Base-by-base conservation (phyloP, 1,140 invertebrate species). In the Lerema accius region DNA sequence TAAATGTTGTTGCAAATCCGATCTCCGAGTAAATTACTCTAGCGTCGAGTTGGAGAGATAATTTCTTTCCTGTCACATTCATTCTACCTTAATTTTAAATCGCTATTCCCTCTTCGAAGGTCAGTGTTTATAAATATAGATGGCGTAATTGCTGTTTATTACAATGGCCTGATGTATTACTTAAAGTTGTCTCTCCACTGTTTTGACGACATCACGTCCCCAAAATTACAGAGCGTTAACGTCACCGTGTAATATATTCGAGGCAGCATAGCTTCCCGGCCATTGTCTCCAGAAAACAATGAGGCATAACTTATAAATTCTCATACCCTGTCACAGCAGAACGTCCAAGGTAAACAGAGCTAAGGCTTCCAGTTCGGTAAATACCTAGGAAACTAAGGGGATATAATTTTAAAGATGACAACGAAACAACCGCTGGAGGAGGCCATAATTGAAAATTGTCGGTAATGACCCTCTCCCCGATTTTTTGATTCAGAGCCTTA, bases 381-480 rank as follows among this genome's bases (percentile, higher is more conserved):
- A 62, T 56, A 67, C 53, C 35, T 58, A 60, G 50, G 60, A 63
- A 63, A 67, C 64, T 73, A 61, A 63, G 67, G 66, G 65, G 67
- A 68, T 69, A 74, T 79, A 74, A 74, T 75, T 80, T 80, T 67
- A 71, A 65, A 78, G 78, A 77, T 78, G 78, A 81, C 76, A 78
- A 69, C 51, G 60, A 35, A 59, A 73, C 68, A 69, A 67, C 61
- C 69, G 65, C 62, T 67, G 65, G 51, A 65, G 53, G 65, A 45
- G 59, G 46, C 63, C 62, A 61, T 78, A 78, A 78, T 81, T 78
- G 78, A 81, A 81, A 76, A 78, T 71, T 72, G 63, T 53, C 51
- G 65, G 71, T 76, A 78, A 76, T 78, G 65, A 76, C 64, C 56
- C 56, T 35, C 45, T 35, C 19, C 15, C 28, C 19, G 14, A 53